Conservation (phyloP, 2,888 invertebrate genomes). For the Plemyria rubiginata region DNA sequence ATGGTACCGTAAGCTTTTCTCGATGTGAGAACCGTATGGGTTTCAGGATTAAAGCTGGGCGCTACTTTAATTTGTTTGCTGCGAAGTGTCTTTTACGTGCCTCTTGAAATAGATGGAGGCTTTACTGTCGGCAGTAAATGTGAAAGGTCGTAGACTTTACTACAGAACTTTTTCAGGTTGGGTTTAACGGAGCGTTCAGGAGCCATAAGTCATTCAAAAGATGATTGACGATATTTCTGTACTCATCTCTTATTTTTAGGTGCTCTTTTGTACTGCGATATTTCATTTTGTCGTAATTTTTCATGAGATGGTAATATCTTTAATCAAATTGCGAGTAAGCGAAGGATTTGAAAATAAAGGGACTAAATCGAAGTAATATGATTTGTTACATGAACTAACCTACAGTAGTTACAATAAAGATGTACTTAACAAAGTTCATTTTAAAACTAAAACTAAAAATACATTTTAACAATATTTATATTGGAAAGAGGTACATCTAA, state of each 20-base stretch:
- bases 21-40: conserved; percentile 23
- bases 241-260: conserved; percentile 38
- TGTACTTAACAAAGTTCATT: not conserved
- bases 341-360: not conserved
- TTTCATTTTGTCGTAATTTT: conserved; percentile 9
- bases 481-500: conserved; percentile 32
- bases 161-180: conserved; percentile 44
- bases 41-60: conserved; percentile 29
- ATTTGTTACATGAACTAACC: not conserved
- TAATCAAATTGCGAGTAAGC: not conserved
- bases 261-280: conserved; percentile 20
- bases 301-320: not conserved
- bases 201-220: conserved; percentile 44
- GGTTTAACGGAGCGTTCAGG: conserved; percentile 41
- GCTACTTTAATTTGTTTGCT: conserved; percentile 43
- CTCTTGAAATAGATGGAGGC: conserved; percentile 40
- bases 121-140: conserved; percentile 43
- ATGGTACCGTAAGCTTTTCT: conserved; percentile 3
- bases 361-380: not conserved
- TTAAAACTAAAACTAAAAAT: not conserved
- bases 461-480: conserved; percentile 5
- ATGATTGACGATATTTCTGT: conserved; percentile 41
- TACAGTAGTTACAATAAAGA: not conserved
- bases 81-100: conserved; percentile 44
- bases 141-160: conserved; percentile 43